Base-by-base conservation (phyloP, 2,888 invertebrate species). In the Perdita meconis region DNA sequence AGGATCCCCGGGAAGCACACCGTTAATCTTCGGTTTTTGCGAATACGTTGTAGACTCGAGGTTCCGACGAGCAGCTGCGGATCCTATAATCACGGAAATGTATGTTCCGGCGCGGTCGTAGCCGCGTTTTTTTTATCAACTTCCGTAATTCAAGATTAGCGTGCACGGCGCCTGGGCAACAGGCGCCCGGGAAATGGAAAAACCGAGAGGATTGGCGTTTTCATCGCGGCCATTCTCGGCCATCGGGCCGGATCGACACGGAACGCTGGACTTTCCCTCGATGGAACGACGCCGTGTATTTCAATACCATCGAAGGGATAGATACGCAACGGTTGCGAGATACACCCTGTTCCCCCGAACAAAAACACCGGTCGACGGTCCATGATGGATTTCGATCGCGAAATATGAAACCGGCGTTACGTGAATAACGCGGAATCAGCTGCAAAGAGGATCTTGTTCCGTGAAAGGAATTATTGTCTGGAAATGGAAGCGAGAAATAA, bases 1-100 rank as follows among this genome's bases (percentile, higher is more conserved):
- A n/a, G 22, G 57, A 22, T 57, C 19, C 24, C 12, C n/a, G 24
- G 1, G 13, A 22, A 67, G 16, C 13, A 8, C 1, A 8, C 1
- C 24, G 50, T 26, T 36, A 22, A 22, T 30, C 47, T 24, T 44
- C n/a, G 36, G 16, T 24, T 47, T 38, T 22, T 4, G 13, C 13
- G 26, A 38, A 51, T 36, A 50, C 22, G 2, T 19, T 1, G 47
- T 6, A 30, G 22, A 40, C 30, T 36, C 4, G 8, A 6, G 2
- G 10, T n/a, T 1, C 13, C 1, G 16, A 36, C 24, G 40, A 30
- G 53, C 47, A 65, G 56, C 40, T 44, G 22, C 34, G 56, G 24
- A 36, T 24, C 36, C 38, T 13, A 50, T 73, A 77, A 82, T 82
- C 65, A 69, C 19, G 50, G 63, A 56, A 73, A 82, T 77, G 65